Percentiles rank a stretch among this genome's conserved stretches.
phyloP scores from a whole-genome alignment of 2,888 invertebrate species.

The Noctua janthina region DNA sequence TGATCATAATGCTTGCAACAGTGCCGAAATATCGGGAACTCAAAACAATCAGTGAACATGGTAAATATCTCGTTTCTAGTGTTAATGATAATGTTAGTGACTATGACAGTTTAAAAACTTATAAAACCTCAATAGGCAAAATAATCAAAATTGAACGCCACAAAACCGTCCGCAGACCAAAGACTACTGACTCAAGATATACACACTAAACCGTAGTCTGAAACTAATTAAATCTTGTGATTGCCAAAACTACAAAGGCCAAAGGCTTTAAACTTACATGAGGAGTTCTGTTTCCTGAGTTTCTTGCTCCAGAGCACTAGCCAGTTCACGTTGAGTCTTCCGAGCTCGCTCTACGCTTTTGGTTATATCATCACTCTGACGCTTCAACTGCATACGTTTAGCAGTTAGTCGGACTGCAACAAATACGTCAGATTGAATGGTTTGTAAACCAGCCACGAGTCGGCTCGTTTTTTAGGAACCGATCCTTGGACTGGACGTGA shows the following conservation, averaged over 20 bases:
- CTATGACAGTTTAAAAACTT: too few species aligned
- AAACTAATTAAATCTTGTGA: conserved; percentile 9
- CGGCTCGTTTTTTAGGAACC: neutral
- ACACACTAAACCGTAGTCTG: neutral
- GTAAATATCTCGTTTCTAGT: too few species aligned
- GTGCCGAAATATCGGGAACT: too few species aligned
- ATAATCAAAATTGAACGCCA: neutral
- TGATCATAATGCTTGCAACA: too few species aligned
- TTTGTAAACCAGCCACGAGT: neutral
- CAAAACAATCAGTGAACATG: too few species aligned
- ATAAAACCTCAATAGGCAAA: neutral
- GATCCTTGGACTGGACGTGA: neutral
- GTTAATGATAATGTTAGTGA: too few species aligned
- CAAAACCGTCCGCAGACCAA: neutral
- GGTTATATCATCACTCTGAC: conserved; percentile 76
- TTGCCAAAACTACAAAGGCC: neutral
- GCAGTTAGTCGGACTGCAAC: conserved; percentile 79
- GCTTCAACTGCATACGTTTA: conserved; percentile 79
- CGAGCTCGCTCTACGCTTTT: conserved; percentile 70
- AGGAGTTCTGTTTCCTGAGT: conserved; percentile 71
- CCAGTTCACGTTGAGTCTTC: conserved; percentile 67
- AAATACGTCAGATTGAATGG: neutral
- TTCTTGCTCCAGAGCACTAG: conserved; percentile 70
- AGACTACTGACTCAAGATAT: conserved; percentile 1
- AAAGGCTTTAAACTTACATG: conserved; percentile 64